Percentiles rank a stretch among this genome's conserved stretches.
These are phyloP conservation scores for Nasonia longicornis DNA, from an alignment of 1,140 invertebrate species.

Conservation along the genomic window DNA sequence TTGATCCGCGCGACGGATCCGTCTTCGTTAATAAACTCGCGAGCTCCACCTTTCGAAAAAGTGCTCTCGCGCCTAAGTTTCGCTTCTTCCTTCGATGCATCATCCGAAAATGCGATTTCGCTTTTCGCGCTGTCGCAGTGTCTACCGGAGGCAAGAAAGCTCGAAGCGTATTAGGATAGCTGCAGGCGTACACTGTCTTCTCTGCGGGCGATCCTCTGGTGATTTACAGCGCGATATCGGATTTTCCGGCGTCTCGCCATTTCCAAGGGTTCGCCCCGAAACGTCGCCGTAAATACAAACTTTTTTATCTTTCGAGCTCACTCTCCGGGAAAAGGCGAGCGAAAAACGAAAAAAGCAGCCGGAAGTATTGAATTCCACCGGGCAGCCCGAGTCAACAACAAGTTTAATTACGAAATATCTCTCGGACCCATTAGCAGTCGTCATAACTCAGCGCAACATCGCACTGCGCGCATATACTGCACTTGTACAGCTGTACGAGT, in stretches of 20 bases:
- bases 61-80: too few species aligned
- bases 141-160: too few species aligned
- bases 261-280: not conserved
- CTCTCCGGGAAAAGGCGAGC: not conserved
- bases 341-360: not conserved
- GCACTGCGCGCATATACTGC: too few species aligned
- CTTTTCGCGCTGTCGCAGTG: not conserved
- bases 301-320: not conserved
- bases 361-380: too few species aligned
- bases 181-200: not conserved
- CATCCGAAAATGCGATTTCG: not conserved
- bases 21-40: too few species aligned
- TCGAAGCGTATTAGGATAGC: too few species aligned
- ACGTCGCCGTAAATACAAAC: not conserved
- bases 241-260: not conserved
- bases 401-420: too few species aligned
- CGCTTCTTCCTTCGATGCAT: too few species aligned
- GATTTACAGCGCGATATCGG: conserved; percentile 23
- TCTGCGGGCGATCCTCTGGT: not conserved
- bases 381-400: too few species aligned
- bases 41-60: not conserved
- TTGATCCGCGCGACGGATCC: not conserved
- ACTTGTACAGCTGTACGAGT: too few species aligned
- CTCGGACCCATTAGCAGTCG: too few species aligned
- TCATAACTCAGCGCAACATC: too few species aligned